Evolutionary conservation across 2,888 invertebrate species (phyloP).

Genomic region (Anthophora plumipes): DNA sequence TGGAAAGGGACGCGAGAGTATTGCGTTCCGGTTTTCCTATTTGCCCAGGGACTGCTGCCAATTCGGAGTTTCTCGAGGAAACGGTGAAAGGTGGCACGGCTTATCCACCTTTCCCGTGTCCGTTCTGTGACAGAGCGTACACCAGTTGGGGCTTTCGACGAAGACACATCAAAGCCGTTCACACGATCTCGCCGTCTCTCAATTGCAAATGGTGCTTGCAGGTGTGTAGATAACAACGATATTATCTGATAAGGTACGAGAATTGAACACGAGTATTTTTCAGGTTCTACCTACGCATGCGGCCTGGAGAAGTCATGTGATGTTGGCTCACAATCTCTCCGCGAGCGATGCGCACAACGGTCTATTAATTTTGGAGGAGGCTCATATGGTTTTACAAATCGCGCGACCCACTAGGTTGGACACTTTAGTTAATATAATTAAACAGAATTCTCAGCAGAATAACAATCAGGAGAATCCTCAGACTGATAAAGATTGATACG

Average conservation of each 20-base stretch:
- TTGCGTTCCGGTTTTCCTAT: constrained; percentile 61
- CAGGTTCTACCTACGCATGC: constrained; percentile 86
- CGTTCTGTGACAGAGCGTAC: constrained; percentile 88
- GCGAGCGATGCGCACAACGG: constrained; percentile 87
- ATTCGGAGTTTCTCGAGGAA: constrained; percentile 63
- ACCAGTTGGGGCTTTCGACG: constrained; percentile 88
- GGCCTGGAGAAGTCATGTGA: constrained; percentile 88
- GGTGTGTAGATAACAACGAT: constrained; percentile 47
- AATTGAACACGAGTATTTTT: constrained; percentile 10
- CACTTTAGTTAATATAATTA: constrained; percentile 77
- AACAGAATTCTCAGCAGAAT: constrained; percentile 74
- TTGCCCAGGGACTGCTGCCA: constrained; percentile 50
- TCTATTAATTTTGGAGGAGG: constrained; percentile 88
- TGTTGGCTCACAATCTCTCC: constrained; percentile 86
- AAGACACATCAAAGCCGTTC: constrained; percentile 88
- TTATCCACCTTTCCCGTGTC: constrained; percentile 87
- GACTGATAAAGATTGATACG: constrained; percentile 60
- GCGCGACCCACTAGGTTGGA: constrained; percentile 76
- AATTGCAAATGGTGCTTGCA: constrained; percentile 87
- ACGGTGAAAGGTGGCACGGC: constrained; percentile 57
- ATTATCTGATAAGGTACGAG: not conserved
- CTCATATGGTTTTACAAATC: constrained; percentile 86
- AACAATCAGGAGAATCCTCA: constrained; percentile 54
- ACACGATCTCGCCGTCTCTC: constrained; percentile 84
- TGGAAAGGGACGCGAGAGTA: constrained; percentile 50